Conservation (phyloP, 2,888 invertebrate genomes). For the Rhagonycha lutea region DNA sequence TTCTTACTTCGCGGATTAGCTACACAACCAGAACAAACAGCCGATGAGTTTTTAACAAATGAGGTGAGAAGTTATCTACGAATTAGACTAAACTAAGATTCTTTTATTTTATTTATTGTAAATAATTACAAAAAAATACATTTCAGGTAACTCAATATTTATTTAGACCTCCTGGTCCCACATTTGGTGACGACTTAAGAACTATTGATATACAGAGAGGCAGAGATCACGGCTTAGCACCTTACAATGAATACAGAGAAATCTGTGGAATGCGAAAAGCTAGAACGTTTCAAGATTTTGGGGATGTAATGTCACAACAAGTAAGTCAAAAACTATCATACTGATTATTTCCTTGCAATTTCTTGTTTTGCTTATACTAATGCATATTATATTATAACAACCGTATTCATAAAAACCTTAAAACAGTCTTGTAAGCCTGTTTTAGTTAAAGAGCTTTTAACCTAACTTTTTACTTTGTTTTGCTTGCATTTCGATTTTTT, state of each 20-base stretch:
- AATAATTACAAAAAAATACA: neutral
- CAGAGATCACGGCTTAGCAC: constrained; percentile 83
- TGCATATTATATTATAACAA: no score
- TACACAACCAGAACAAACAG: constrained; percentile 75
- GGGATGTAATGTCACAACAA: constrained; percentile 67
- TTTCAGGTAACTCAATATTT: constrained; percentile 67
- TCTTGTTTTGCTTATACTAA: no score
- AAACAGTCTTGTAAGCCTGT: no score
- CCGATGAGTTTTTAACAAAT: constrained; percentile 77
- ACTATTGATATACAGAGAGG: constrained; percentile 85
- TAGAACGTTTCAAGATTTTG: constrained; percentile 69
- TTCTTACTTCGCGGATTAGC: constrained; percentile 75
- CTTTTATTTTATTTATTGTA: neutral
- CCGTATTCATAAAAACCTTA: no score
- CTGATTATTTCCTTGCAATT: no score
- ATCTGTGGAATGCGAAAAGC: constrained; percentile 77
- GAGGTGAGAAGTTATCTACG: constrained; percentile 61
- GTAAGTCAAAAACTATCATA: constrained; percentile 53
- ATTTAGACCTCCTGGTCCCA: constrained; percentile 69
- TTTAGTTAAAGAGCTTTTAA: no score
- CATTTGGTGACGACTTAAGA: constrained; percentile 79
- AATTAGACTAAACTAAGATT: neutral
- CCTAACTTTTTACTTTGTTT: no score
- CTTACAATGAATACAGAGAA: constrained; percentile 76
- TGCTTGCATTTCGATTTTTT: no score